A percentile compares a stretch with the other conserved stretches of the same genome.
These are phyloP conservation scores for Drosophila vallismaia DNA, from an alignment of 2,888 invertebrate genomes.

Conservation along the genomic window DNA sequence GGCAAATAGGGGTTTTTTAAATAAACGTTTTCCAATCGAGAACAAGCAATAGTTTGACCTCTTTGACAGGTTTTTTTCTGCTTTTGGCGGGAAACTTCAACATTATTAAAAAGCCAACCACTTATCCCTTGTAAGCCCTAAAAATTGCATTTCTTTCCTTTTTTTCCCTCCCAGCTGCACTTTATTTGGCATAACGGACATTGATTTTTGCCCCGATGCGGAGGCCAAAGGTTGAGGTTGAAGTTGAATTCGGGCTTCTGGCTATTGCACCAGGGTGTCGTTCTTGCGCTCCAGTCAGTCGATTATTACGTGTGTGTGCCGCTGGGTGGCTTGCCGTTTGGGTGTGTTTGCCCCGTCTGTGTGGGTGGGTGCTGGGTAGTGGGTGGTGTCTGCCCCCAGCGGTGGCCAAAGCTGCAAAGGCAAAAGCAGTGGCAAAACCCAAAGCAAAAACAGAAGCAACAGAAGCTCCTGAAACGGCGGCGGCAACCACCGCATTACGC, in stretches of 20 bases:
- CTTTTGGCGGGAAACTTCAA: not conserved
- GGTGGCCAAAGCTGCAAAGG: slow-evolving; percentile 22
- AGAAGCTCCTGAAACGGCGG: slow-evolving; percentile 1
- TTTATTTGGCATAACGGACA: slow-evolving; percentile 57
- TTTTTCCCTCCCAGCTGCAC: slow-evolving; percentile 18
- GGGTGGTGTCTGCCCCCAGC: slow-evolving; percentile 26
- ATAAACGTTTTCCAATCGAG: too few relatives aligned
- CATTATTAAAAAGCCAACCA: not conserved
- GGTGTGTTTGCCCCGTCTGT: slow-evolving; percentile 45
- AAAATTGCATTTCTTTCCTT: slow-evolving; percentile 18
- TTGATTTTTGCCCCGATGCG: slow-evolving; percentile 72
- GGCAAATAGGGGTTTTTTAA: not conserved
- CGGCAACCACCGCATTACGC: slow-evolving; percentile 59
- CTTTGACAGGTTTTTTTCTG: not conserved
- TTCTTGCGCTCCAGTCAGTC: slow-evolving; percentile 14
- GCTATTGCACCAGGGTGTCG: slow-evolving; percentile 53
- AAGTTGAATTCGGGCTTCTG: slow-evolving; percentile 29
- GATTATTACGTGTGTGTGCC: slow-evolving; percentile 15
- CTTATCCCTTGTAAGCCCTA: not conserved
- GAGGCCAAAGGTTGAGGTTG: slow-evolving; percentile 19
- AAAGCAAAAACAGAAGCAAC: slow-evolving; percentile 3
- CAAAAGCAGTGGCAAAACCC: slow-evolving; percentile 17
- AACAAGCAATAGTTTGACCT: not conserved
- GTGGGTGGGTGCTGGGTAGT: not conserved
- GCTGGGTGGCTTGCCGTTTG: slow-evolving; percentile 14